phyloP scores from a whole-genome alignment of 2,888 invertebrate species.

The Acanthosepion pharaonis region DNA sequence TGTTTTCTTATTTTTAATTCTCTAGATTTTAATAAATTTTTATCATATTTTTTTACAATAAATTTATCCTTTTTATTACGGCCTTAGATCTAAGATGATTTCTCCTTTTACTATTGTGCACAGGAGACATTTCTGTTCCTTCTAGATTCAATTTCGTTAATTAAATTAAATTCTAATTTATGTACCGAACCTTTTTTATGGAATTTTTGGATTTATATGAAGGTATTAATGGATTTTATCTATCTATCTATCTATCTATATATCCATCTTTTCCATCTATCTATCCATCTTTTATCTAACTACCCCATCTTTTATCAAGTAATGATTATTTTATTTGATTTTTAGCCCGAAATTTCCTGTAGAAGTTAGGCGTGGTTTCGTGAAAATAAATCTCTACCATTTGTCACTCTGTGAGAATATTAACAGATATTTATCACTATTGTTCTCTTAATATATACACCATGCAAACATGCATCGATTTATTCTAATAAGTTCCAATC shows the following conservation, averaged over 20 bases:
- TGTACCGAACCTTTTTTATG: background rate
- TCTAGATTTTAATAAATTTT: background rate
- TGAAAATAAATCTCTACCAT: background rate
- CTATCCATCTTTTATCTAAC: no score
- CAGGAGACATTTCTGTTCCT: background rate
- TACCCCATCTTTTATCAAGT: no score
- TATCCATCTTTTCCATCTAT: no score
- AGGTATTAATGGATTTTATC: background rate
- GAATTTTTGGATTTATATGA: background rate
- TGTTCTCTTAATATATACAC: background rate
- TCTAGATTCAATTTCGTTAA: background rate
- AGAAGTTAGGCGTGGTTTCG: background rate
- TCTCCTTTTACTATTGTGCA: background rate
- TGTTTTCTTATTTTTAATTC: background rate
- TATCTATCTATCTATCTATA: background rate
- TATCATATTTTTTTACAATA: background rate
- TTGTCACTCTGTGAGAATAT: background rate
- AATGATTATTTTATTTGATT: background rate
- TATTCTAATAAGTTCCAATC: background rate
- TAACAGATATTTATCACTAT: background rate
- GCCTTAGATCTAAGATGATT: background rate
- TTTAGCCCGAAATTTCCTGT: background rate
- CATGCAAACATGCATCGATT: background rate
- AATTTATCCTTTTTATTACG: background rate
- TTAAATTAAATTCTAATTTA: constrained; percentile 33